Percentiles rank a stretch among this genome's conserved stretches.
Conservation (phyloP, 35 echinoderm and acorn worm genomes). For the Acanthaster planci region DNA sequence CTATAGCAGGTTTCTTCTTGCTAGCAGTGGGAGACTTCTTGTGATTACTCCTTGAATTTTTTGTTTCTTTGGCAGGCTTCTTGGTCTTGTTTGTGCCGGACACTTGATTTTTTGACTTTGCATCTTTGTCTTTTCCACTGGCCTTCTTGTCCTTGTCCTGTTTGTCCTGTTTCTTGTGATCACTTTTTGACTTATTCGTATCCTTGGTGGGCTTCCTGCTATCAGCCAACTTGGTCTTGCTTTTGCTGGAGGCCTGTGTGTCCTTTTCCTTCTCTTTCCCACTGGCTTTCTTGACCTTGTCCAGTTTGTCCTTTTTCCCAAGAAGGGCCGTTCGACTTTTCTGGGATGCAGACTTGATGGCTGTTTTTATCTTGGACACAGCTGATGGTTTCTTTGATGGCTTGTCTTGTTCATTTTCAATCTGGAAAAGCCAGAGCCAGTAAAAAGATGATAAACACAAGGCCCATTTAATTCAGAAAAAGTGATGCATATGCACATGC, state of each 20-base stretch:
- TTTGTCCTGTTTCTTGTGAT: not conserved
- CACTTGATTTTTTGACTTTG: too few species aligned
- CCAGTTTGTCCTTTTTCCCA: not conserved
- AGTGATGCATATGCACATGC: not conserved
- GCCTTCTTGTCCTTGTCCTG: not conserved
- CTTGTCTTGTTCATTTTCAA: not conserved
- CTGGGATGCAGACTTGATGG: constrained; percentile 2
- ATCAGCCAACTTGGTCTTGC: not conserved
- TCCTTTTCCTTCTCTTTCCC: not conserved
- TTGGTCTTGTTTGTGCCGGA: not conserved
- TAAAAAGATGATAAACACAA: not conserved
- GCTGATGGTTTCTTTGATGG: not conserved
- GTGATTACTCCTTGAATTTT: not conserved
- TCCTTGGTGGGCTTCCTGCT: not conserved
- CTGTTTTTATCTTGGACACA: not conserved
- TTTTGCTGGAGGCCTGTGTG: too few species aligned
- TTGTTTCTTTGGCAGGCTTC: not conserved
- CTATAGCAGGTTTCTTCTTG: not conserved
- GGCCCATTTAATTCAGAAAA: not conserved
- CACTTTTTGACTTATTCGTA: not conserved
- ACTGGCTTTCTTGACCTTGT: not conserved
- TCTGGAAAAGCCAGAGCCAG: constrained; percentile 3
- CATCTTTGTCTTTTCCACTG: not conserved
- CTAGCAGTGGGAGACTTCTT: not conserved
- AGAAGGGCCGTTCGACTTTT: not conserved